These are phyloP conservation scores for Heliconius eleuchia DNA, from an alignment of 1,140 invertebrate species.

Conservation along the genomic window DNA sequence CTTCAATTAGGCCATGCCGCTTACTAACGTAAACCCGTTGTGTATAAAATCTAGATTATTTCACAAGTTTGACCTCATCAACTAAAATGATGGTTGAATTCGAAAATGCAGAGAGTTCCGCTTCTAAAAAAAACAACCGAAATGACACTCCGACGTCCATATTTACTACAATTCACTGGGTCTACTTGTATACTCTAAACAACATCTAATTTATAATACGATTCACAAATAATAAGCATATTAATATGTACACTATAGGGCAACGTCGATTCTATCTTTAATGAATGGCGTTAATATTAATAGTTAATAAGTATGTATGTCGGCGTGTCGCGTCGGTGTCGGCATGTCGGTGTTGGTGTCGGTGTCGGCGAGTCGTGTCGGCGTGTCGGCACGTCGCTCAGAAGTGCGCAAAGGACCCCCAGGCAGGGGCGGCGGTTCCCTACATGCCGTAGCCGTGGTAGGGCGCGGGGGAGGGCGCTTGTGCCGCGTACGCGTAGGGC, in stretches of 20 bases:
- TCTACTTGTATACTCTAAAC: not conserved
- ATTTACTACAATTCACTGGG: not conserved
- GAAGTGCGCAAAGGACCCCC: constrained; percentile 45
- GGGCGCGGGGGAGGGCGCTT: constrained; percentile 76
- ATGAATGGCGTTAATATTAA: not conserved
- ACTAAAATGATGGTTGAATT: constrained; percentile 16
- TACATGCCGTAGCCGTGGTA: constrained; percentile 82
- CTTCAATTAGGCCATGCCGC: constrained; percentile 31
- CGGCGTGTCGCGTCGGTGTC: not conserved
- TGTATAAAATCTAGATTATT: constrained; percentile 30
- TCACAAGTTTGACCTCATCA: constrained; percentile 13
- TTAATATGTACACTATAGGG: constrained; percentile 7
- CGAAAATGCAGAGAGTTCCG: constrained; percentile 33
- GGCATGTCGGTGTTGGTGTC: not conserved
- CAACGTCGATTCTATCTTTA: not conserved
- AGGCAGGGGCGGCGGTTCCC: constrained; percentile 50
- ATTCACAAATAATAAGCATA: constrained; percentile 11
- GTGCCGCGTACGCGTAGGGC: constrained; percentile 76
- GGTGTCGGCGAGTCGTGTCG: constrained; percentile 10
- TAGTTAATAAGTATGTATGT: too few species aligned
- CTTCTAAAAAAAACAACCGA: constrained; percentile 13
- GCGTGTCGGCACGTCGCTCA: constrained; percentile 33
- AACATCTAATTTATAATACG: constrained; percentile 12
- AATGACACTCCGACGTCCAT: constrained; percentile 9
- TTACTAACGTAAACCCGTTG: constrained; percentile 33